A percentile compares a stretch with the other conserved stretches of the same genome.
phyloP scores from a whole-genome alignment of 2,888 invertebrate genomes.

The Prostheceraeus crozeri region DNA sequence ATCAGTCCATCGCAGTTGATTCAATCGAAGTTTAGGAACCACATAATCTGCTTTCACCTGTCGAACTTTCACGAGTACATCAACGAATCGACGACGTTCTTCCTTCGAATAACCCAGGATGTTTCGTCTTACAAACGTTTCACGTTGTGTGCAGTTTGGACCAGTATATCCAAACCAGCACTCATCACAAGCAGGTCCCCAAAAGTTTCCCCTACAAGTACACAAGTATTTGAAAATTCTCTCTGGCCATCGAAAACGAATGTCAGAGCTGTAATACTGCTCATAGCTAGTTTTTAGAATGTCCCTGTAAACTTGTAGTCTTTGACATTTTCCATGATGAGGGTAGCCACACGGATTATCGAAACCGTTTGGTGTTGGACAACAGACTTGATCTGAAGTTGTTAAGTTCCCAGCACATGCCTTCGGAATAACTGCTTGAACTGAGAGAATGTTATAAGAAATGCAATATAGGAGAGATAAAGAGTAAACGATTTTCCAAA shows the following conservation, averaged over 20 bases:
- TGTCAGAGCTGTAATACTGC: neutral
- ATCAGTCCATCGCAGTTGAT: too few species aligned
- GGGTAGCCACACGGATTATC: constrained; percentile 16
- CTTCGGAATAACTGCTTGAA: neutral
- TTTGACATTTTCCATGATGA: constrained; percentile 21
- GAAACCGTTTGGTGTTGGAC: constrained; percentile 26
- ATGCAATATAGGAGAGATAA: too few species aligned
- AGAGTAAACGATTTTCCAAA: too few species aligned
- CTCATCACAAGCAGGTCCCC: neutral
- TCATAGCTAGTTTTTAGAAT: too few species aligned
- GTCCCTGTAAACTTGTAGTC: neutral
- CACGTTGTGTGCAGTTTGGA: neutral
- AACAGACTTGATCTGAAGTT: neutral
- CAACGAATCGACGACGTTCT: neutral
- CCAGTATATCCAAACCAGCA: neutral
- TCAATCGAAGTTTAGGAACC: too few species aligned
- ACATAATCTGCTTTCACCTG: neutral
- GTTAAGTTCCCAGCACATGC: neutral
- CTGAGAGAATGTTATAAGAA: too few species aligned
- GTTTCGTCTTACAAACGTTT: neutral
- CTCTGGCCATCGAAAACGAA: constrained; percentile 1
- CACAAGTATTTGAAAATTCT: neutral
- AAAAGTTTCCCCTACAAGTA: neutral
- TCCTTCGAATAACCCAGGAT: neutral
- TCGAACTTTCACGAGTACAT: neutral